These are phyloP conservation scores for Bursaphelenchus mucronatus DNA, from an alignment of 1,140 invertebrate genomes.

Conservation along the genomic window DNA sequence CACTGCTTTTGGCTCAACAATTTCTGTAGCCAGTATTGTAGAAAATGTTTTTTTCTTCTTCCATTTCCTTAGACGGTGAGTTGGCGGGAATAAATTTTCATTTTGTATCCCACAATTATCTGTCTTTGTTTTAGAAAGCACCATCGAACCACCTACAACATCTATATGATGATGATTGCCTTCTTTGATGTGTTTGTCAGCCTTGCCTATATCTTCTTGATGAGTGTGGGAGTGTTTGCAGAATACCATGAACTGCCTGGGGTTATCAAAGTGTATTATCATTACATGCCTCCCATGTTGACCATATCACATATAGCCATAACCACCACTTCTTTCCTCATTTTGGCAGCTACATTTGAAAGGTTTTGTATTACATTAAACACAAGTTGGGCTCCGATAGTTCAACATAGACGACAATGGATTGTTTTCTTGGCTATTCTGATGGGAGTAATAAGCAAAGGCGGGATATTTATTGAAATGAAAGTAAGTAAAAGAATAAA, in stretches of 20 bases:
- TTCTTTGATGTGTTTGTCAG: conserved; percentile 58
- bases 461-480: conserved; percentile 53
- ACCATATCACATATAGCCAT: conserved; percentile 58
- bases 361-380: conserved; percentile 50
- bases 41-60: conserved; percentile 51
- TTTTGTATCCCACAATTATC: conserved; percentile 16
- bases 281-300: conserved; percentile 56
- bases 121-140: conserved; percentile 34
- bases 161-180: conserved; percentile 55
- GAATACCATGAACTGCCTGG: conserved; percentile 18
- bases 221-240: conserved; percentile 49
- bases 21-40: conserved; percentile 45
- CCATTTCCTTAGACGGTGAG: conserved; percentile 47
- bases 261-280: conserved; percentile 19
- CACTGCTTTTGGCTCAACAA: conserved; percentile 46
- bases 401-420: conserved; percentile 46
- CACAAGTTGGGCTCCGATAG: conserved; percentile 25
- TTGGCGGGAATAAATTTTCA: background rate
- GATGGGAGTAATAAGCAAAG: conserved; percentile 54
- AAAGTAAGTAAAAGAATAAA: conserved; percentile 39
- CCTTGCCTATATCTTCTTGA: conserved; percentile 51
- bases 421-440: conserved; percentile 48
- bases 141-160: conserved; percentile 49
- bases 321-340: conserved; percentile 54
- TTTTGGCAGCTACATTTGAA: conserved; percentile 55